Base-by-base conservation (phyloP, 2,797 vertebrate species). In the Moxostoma hubbsi region DNA sequence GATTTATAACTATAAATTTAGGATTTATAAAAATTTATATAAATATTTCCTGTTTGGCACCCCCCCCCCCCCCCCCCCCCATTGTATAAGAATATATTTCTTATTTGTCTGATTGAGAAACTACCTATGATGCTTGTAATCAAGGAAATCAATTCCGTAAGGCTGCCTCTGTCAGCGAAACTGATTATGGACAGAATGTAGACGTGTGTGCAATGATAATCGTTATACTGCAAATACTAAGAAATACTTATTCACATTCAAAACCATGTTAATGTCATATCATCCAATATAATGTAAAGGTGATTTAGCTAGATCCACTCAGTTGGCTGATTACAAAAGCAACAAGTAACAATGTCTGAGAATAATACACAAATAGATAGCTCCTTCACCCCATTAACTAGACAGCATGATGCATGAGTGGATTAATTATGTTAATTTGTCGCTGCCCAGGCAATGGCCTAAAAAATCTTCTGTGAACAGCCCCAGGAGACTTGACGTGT, bases 121-220 rank as follows among this genome's bases (percentile, higher is more conserved):
- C 36, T 36, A 36, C 36, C 36, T 36, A 4, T 16, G 57, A 47
- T 50, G 12, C 75, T 70, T 70, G 49, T 75, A 58, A 82, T 79
- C 70, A 79, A 15, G 46, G 59, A 46, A 58, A 82, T 82, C 72
- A 46, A 79, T 82, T 70, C 53, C 59, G 12, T 45, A 2, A n/a
- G 61, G 18, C 12, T 11, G 16, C 59, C 12, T 12, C 10, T 61
- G 9, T 5, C 9, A 51, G 24, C 6, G 4, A 12, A 51, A 5
- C 45, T 61, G 55, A 61, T 59, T 61, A 49, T 6, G 15, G 16
- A 59, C 45, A 73, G 16, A 73, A 71, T 71, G 58, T 18, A 45
- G 5, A 49, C 15, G 36, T 6, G 12, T 36, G 36, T 36, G 4
- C 4, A 4, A 36, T 3, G 36, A 36, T 4, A 36, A 36, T 36